Evolutionary conservation across 2,113 vertebrate genomes (phyloP), one percentile per base, ranked within the genome.

Genomic region (Regulus satrapa): DNA sequence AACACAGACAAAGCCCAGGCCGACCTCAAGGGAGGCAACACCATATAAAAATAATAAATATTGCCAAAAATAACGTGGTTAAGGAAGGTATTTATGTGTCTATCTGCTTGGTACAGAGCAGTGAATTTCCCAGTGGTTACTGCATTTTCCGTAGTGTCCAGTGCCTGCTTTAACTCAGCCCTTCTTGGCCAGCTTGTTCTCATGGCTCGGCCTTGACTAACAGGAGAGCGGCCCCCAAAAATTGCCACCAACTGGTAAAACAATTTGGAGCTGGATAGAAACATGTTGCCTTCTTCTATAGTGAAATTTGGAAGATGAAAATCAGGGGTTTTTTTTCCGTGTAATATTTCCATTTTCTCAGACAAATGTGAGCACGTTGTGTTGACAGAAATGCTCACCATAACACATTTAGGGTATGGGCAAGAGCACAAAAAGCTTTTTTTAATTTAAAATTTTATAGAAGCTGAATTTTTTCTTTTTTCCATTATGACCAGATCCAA

Each of bases 301-400:
- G 18, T 5, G 8, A 19, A 25, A 25, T 34, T 17, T 54, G 18
- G 59, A 58, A 64, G 13, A 38, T 6, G 18, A 77, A 74, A 74
- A 49, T 8, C 2, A 31, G 16, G 51, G 26, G 6, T 64, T 63
- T 75, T 24, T 54, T 66, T 40, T 17, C 24, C 18, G 2, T 1
- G 24, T 16, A 66, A 28, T 41, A 54, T 54, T 88, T 89, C 40
- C 4, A 9, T 79, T 80, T 89, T 74, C 31, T 41, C 55, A 41
- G 62, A 38, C 20, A 64, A 78, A 51, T 0, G 3, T 4, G 12
- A 72, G 14, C 3, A n/a, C 0, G 3, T 18, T 28, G 15, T 5
- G 6, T 16, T 46, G 51, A 55, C 46, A 74, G 31, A 73, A 89
- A 31, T 3, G 4, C 12, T 8, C 29, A 67, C 5, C 0, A 0